phyloP scores from a whole-genome alignment of 2,113 vertebrate genomes.

The Prochilodus magdalenae region DNA sequence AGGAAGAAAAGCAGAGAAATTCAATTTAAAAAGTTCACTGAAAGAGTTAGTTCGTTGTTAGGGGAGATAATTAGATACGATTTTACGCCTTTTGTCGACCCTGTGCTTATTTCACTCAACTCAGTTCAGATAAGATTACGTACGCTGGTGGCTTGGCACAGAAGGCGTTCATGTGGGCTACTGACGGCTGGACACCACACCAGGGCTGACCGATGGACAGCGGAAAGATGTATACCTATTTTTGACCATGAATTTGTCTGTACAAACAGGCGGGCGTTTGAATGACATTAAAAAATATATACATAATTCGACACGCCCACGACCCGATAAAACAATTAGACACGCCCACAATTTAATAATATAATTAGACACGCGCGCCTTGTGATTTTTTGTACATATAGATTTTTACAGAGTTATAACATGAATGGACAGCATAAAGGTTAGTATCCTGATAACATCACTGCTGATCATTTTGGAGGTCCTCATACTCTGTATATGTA shows the following conservation, averaged over 20 bases:
- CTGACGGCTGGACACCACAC: not conserved
- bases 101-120: conserved; percentile 23
- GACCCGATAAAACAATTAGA: too few species aligned
- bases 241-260: not conserved
- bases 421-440: too few species aligned
- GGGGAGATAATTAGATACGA: conserved; percentile 46
- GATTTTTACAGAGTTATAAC: too few species aligned
- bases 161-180: not conserved
- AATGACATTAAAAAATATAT: too few species aligned
- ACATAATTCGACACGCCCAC: too few species aligned
- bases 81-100: conserved; percentile 41
- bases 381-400: too few species aligned
- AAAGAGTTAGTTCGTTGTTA: conserved; percentile 35
- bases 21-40: conserved; percentile 38
- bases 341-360: too few species aligned
- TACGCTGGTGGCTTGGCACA: conserved; percentile 25
- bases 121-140: conserved; percentile 15
- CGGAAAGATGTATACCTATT: not conserved
- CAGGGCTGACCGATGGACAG: not conserved
- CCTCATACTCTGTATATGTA: too few species aligned
- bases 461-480: too few species aligned
- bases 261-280: too few species aligned
- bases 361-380: too few species aligned
- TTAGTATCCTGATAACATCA: too few species aligned
- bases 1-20: conserved; percentile 7